Base-by-base conservation (phyloP, 2,888 invertebrate species). In the Teleiodes luculella region DNA sequence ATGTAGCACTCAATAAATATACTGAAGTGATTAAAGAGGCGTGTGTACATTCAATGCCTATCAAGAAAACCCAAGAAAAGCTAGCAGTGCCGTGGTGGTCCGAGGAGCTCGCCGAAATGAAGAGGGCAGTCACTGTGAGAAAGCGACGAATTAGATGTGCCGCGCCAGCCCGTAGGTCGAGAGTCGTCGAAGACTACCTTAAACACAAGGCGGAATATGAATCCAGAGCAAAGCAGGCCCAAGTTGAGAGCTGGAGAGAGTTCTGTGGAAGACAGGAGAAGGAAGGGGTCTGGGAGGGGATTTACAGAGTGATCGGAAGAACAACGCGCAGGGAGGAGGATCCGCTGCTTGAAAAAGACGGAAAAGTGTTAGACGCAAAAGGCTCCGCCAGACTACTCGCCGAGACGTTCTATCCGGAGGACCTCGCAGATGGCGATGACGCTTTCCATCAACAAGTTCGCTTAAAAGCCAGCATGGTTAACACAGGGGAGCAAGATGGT, bases 191-290 rank as follows among this genome's bases (percentile, higher is more conserved):
- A 13, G 50, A 36, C 24, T 50, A 50, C n/a, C 37, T 50, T 18
- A 11, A 37, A 37, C 14, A 1, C 3, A 50, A 50, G 20, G 37
- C 36, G 28, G n/a, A 36, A 24, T 50, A 50, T 13, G 50, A 50
- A 18, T n/a, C 8, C 7, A 24, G 1, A 13, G 36, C 14, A 13
- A 37, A 2, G 1, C 4, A 30, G 30, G 62, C 63, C 0, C 56
- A 57, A n/a, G 56, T 33, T 0, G 24, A 47, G 0, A 64, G 64
- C 41, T 64, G 65, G 65, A 67, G 56, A 20, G 48, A 41, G 0
- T 64, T 59, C 18, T 66, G 64, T 3, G 10, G 10, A 0, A 57
- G n/a, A n/a, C 64, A 65, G 52, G 60, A 61, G 7, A 52, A 13
- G 20, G 64, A 63, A 35, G 47, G 50, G 6, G 3, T 60, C 6